phyloP scores from a whole-genome alignment of 2,888 invertebrate species.

The Octonoba sinensis region DNA sequence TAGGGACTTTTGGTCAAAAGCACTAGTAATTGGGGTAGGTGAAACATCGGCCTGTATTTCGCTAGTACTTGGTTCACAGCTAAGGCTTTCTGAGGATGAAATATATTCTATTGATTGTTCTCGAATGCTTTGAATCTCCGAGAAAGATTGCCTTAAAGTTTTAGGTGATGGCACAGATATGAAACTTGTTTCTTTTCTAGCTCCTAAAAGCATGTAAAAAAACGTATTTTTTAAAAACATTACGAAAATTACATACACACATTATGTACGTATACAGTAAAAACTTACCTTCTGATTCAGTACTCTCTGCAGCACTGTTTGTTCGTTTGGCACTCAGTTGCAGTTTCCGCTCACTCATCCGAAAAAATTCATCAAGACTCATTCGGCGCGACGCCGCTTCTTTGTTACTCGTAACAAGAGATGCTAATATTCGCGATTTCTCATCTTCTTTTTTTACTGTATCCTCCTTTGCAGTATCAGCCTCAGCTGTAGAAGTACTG shows the following conservation, averaged over 20 bases:
- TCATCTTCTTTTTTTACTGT: conserved; percentile 57
- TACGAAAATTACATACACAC: not conserved
- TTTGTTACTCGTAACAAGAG: conserved; percentile 52
- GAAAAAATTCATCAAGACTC: conserved; percentile 81
- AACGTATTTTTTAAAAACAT: not conserved
- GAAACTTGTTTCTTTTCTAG: conserved; percentile 59
- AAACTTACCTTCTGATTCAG: conserved; percentile 27
- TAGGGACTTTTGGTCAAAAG: conserved; percentile 3
- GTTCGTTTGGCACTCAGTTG: conserved; percentile 42
- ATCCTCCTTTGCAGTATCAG: conserved; percentile 76
- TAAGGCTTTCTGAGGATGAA: conserved; percentile 64
- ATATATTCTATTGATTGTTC: conserved; percentile 65
- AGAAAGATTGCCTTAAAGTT: conserved; percentile 51
- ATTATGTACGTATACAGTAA: not conserved
- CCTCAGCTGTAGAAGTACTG: not conserved
- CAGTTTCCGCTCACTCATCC: conserved; percentile 78
- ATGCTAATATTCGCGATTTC: conserved; percentile 63
- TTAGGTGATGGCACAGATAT: conserved; percentile 40
- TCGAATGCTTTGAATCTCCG: conserved; percentile 58
- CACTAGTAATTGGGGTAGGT: conserved; percentile 26
- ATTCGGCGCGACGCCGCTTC: conserved; percentile 73
- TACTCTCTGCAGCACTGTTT: conserved; percentile 24
- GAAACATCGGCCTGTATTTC: conserved; percentile 60
- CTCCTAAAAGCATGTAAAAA: conserved; percentile 6
- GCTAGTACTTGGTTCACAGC: conserved; percentile 50